phyloP scores from a whole-genome alignment of 2,888 invertebrate species.

The Pseudococcus jackbeardsleyi region DNA sequence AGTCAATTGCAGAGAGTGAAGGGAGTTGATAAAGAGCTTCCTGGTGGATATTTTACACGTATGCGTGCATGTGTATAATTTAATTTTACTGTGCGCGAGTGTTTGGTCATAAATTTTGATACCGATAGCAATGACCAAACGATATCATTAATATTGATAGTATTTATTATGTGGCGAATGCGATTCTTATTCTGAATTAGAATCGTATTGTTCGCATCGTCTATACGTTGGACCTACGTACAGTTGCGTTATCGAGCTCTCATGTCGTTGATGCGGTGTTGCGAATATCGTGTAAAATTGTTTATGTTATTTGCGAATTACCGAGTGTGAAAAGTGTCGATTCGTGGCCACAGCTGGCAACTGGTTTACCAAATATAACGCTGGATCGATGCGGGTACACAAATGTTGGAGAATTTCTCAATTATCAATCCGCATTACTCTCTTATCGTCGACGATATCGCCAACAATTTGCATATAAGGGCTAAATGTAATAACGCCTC shows the following conservation, averaged over 20 bases:
- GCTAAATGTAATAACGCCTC: neutral
- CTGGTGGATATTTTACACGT: neutral
- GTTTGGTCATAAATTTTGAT: neutral
- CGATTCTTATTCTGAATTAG: neutral
- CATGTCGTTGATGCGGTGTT: neutral
- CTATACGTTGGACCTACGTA: neutral
- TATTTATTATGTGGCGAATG: constrained; percentile 29
- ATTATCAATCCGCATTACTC: constrained; percentile 29
- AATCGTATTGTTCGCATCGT: neutral
- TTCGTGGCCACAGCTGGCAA: neutral
- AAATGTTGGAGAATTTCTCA: constrained; percentile 35
- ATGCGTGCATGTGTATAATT: constrained; percentile 30
- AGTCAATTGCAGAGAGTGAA: neutral
- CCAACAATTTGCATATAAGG: constrained; percentile 18
- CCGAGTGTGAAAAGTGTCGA: neutral
- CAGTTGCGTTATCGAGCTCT: neutral
- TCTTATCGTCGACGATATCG: constrained; percentile 2
- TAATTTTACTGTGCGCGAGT: neutral
- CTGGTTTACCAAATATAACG: neutral
- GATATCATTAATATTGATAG: constrained; percentile 38
- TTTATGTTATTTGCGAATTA: neutral
- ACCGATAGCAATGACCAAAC: neutral
- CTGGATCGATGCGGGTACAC: constrained; percentile 9
- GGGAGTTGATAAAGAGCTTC: neutral
- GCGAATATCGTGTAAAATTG: neutral